Evolutionary conservation across 2,797 vertebrate species (phyloP).

Genomic region (Gymnoscopelus microlampas): DNA sequence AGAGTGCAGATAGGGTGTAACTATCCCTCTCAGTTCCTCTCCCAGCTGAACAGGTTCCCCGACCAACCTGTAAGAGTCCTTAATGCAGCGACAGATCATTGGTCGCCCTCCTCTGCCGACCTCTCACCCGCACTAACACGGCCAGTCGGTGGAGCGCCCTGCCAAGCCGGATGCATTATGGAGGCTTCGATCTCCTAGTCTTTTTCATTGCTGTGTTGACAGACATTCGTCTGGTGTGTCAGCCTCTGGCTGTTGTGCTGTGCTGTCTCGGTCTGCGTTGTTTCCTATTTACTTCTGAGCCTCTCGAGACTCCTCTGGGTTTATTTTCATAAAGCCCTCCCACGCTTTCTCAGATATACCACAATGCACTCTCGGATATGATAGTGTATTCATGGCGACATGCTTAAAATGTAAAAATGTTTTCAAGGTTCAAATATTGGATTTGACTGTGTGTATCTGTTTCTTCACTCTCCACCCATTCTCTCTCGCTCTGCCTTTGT

Average conservation of each 20-base stretch:
- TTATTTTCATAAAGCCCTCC: constrained; percentile 15
- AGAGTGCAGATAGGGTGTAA: too few relatives aligned
- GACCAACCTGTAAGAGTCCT: too few relatives aligned
- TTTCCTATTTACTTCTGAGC: constrained; percentile 34
- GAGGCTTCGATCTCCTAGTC: too few relatives aligned
- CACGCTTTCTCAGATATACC: constrained; percentile 24
- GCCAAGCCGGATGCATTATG: too few relatives aligned
- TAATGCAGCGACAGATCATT: too few relatives aligned
- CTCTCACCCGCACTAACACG: not conserved
- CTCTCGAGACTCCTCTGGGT: constrained; percentile 22
- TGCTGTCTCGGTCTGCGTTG: constrained; percentile 25
- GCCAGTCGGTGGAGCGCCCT: too few relatives aligned
- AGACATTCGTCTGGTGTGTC: constrained; percentile 21
- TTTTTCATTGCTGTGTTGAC: constrained; percentile 41
- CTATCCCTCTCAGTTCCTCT: too few relatives aligned
- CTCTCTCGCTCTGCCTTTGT: constrained; percentile 7
- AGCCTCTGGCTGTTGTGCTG: constrained; percentile 26
- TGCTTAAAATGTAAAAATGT: too few relatives aligned
- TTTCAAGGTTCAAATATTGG: too few relatives aligned
- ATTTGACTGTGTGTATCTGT: not conserved
- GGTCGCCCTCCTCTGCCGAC: too few relatives aligned
- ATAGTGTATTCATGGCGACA: constrained; percentile 8
- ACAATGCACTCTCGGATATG: constrained; percentile 44
- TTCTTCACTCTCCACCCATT: not conserved
- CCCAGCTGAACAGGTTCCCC: too few relatives aligned